Evolutionary conservation across 2,888 invertebrate genomes (phyloP).

Genomic region (Leptura quadrifasciata): DNA sequence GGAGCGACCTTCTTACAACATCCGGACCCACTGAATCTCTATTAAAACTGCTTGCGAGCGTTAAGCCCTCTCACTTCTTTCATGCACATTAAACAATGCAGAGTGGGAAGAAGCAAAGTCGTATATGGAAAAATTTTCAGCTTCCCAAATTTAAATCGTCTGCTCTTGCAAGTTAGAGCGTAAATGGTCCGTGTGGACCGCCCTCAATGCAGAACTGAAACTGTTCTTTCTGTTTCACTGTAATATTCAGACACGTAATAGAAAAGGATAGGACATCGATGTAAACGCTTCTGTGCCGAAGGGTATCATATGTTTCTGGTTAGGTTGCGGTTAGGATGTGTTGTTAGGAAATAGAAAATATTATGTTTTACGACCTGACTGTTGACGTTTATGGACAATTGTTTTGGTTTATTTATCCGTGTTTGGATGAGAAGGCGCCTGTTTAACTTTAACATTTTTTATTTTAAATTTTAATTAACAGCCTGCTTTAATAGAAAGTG

Average conservation of each 20-base stretch:
- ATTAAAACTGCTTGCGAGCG: conserved; percentile 49
- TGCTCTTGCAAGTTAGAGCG: conserved; percentile 54
- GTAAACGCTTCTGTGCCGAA: conserved; percentile 48
- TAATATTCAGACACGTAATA: neutral
- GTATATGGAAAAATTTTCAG: conserved; percentile 21
- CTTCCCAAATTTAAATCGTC: conserved; percentile 50
- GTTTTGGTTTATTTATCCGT: conserved; percentile 52
- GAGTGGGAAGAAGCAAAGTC: conserved; percentile 41
- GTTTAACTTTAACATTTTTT: conserved; percentile 24
- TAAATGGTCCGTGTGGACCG: conserved; percentile 62
- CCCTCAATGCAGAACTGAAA: conserved; percentile 53
- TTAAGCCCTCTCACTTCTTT: conserved; percentile 37
- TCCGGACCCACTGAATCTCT: conserved; percentile 62
- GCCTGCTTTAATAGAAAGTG: conserved; percentile 22
- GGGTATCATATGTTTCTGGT: conserved; percentile 64
- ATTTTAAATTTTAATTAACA: conserved; percentile 41
- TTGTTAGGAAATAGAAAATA: conserved; percentile 61
- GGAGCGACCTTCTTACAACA: conserved; percentile 64
- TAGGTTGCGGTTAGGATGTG: conserved; percentile 60
- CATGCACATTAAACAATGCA: conserved; percentile 26
- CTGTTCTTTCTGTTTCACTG: conserved; percentile 4
- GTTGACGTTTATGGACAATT: conserved; percentile 56
- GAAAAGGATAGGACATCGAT: conserved; percentile 14
- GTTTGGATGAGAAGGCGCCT: conserved; percentile 41
- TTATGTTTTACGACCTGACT: conserved; percentile 54